Base-by-base conservation (phyloP, 2,888 invertebrate genomes). In the Zeuzera pyrina region DNA sequence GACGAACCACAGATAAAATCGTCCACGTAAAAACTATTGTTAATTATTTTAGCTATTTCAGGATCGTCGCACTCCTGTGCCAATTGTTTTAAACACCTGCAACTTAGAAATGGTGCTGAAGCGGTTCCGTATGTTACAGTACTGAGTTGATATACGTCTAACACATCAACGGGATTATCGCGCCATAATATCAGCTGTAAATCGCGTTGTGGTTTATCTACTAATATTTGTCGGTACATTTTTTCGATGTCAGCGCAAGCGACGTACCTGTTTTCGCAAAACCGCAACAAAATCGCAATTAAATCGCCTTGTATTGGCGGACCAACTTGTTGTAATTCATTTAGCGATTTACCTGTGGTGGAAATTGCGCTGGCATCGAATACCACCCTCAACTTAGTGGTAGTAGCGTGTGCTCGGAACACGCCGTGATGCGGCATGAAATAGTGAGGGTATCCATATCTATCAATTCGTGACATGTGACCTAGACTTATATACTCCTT, bases 101-200 rank as follows among this genome's bases (percentile, higher is more conserved):
- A 45, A 22, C 49, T 51, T 3, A 57, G 34, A 30, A 39, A 60
- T 1, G 59, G 55, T 21, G 58, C 57, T 1, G 55, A 49, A 1
- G 53, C 41, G 2, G 47, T 50, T 4, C 51, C 53, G 28, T 53
- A 57, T 1, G 51, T 49, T 0, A 57, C 49, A 1, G 48, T 54
- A 12, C 49, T 50, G 8, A 55, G 33, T 5, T 38, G 46, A 29
- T 47, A 57, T 3, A 47, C 34, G 12, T 37, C 12, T 13, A 56
- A 7, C 1, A 47, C 40, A 2, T 51, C 39, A 1, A 33, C 15
- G 0, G 43, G 31, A 24, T 44, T 39, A 1, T 52, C 43, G 1
- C 56, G 34, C 58, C 60, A 67, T 1, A n/a, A n/a, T 3, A 62
- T 57, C 7, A n/a, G n/a, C n/a, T n/a, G n/a, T n/a, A n/a, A n/a